Evolutionary conservation across 2,888 invertebrate species (phyloP).

Genomic region (Nemotelus pantherinus): DNA sequence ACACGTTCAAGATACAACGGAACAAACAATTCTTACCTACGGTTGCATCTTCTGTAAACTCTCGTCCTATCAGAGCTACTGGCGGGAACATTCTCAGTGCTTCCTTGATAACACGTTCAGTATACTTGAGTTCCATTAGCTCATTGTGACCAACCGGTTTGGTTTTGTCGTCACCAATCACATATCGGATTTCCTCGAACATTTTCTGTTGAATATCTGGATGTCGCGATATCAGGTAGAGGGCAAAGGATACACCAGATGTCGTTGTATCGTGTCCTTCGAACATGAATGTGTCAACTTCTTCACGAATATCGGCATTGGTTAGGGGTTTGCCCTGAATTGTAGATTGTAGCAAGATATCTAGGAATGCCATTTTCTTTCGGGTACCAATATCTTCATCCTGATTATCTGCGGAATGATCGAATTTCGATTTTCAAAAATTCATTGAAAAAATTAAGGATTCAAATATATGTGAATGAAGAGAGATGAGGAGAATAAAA

Average conservation of each 20-base stretch:
- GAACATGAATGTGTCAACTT: slow-evolving; percentile 79
- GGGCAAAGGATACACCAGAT: slow-evolving; percentile 57
- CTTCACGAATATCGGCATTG: slow-evolving; percentile 71
- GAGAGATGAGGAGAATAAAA: too few species aligned
- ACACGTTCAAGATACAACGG: neutral
- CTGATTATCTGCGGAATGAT: slow-evolving; percentile 9
- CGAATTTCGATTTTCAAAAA: too few species aligned
- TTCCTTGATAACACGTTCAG: slow-evolving; percentile 76
- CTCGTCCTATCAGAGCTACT: slow-evolving; percentile 71
- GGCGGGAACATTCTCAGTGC: slow-evolving; percentile 73
- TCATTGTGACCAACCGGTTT: slow-evolving; percentile 52
- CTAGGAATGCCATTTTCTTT: slow-evolving; percentile 73
- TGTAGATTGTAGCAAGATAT: slow-evolving; percentile 70
- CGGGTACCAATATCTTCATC: slow-evolving; percentile 65
- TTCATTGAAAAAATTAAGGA: too few species aligned
- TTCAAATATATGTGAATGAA: too few species aligned
- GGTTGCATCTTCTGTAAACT: slow-evolving; percentile 66
- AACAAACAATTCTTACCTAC: slow-evolving; percentile 64
- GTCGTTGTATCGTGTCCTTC: slow-evolving; percentile 65
- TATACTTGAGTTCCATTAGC: slow-evolving; percentile 58
- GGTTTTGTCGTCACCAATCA: slow-evolving; percentile 55
- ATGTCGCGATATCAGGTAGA: slow-evolving; percentile 58
- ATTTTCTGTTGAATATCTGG: slow-evolving; percentile 58
- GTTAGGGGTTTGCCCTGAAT: slow-evolving; percentile 68
- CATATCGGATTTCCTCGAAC: slow-evolving; percentile 55